phyloP scores from a whole-genome alignment of 1,140 invertebrate genomes.

The Subanguina moxae region DNA sequence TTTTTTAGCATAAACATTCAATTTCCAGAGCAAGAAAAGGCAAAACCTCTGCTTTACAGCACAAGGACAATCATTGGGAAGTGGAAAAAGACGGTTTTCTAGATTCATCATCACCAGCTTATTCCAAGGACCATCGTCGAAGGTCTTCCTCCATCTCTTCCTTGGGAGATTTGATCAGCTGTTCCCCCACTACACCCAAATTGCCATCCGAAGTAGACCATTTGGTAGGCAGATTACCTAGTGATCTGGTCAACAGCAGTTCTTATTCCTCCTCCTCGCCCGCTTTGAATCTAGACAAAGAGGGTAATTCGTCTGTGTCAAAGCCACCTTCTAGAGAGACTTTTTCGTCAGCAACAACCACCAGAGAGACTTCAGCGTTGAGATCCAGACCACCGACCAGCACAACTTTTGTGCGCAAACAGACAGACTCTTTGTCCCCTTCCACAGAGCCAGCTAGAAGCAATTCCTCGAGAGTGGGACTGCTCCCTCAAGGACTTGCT shows the following conservation, averaged over 20 bases:
- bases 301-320: neutral
- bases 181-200: too few relatives aligned
- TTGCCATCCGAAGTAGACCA: neutral
- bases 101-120: neutral
- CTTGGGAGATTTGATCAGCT: neutral
- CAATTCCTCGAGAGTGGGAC: too few relatives aligned
- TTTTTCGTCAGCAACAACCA: conserved; percentile 1
- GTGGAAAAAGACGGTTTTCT: neutral
- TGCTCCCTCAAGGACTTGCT: too few relatives aligned
- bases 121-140: neutral
- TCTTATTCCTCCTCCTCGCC: neutral
- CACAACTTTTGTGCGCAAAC: neutral
- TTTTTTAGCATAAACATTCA: too few relatives aligned
- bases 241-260: neutral
- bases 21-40: neutral
- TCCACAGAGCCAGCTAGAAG: neutral
- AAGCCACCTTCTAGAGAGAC: neutral
- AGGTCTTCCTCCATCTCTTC: neutral
- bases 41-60: neutral
- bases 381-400: neutral
- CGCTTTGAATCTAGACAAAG: neutral
- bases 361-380: neutral
- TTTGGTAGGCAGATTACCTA: neutral
- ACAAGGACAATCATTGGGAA: neutral
- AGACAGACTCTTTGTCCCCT: neutral